Base-by-base conservation (phyloP, 2,797 vertebrate genomes). In the Peromyscus melanophrys region DNA sequence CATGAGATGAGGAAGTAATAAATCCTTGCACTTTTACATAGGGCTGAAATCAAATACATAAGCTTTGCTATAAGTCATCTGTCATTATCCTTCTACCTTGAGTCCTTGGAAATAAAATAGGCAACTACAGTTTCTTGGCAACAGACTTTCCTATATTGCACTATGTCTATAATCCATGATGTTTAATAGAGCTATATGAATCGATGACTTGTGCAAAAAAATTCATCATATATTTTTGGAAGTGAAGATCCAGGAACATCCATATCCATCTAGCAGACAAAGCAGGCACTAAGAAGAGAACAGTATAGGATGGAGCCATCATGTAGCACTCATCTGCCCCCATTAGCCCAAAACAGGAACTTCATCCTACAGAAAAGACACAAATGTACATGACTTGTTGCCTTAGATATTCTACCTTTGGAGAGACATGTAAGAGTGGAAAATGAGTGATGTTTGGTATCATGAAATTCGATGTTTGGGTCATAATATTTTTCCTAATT, bases 201-300 rank as follows among this genome's bases (percentile, higher is more conserved):
- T 94, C 19, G 31, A 5, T 73, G 21, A 93, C 67, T 37, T 65
- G 12, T 86, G 69, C 37, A 90, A 67, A 92, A 92, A 95, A 92
- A 6, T 6, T 89, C 43, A 90, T 19, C 46, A 21, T 49, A 29
- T 25, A 86, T 92, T 89, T 97, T 86, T 92, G n/a, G 17, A 90
- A 96, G n/a, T 23, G n/a, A 81, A 57, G 27, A 85, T 10, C 6
- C 12, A 78, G 4, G 2, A 63, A 59, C 37, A 86, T 29, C 76
- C 75, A 86, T n/a, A n/a, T 86, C 46, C 81, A 0, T 49, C 29
- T 49, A 67, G 29, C 19, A 67, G 4, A 34, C 37, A 89, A 7
- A 78, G 43, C 25, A 86, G 25, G 5, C 23, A 43, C 40, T 49
- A 52, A 29, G 37, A 43, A 83, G 80, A 77, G 40, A 90, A 61